Base-by-base conservation (phyloP, 2,888 invertebrate genomes). In the Eupelmus urozonus region DNA sequence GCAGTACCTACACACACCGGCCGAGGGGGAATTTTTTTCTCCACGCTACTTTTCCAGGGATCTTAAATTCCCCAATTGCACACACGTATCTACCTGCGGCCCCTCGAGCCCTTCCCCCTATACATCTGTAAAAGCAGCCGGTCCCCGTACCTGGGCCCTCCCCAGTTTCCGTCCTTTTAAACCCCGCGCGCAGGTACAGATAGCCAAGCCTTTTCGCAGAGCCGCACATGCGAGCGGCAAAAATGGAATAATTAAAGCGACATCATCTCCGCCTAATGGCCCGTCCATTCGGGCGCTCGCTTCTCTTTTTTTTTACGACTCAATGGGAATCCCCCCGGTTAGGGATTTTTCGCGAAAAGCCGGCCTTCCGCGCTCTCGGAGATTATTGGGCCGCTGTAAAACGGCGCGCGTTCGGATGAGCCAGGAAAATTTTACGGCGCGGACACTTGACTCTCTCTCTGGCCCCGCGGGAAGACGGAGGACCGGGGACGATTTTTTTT, bases 1-100 rank as follows among this genome's bases (percentile, higher is more conserved):
- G 34, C 9, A 34, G 34, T 34, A 34, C n/a, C n/a, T n/a, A 9
- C 5, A 34, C 5, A 34, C 5, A 34, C 3, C 5, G 34, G 49
- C 16, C 2, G 49, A n/a, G n/a, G 49, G 49, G 29, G 13, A 3
- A 45, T 29, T 70, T 60, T 49, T 70, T 70, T 45, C 59, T 59
- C 29, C 49, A 51, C n/a, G n/a, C n/a, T n/a, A n/a, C 63, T 51
- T 60, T 74, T 67, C 74, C 66, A 74, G 40, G 74, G 66, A 67
- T 74, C 74, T 74, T 53, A 42, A 60, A 67, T 75, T 75, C 34
- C 66, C 34, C 18, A 4, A 20, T 49, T 49, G 49, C 11, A 49
- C 11, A 49, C 49, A n/a, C 40, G 70, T 27, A 1, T 27, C 45
- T 59, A n/a, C 0, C 23, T 34, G 2, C 11, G 29, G 34, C 2